Evolutionary conservation across 1,140 invertebrate species (phyloP), one percentile per base, ranked within the genome.

Genomic region (Steinernema khuongi): DNA sequence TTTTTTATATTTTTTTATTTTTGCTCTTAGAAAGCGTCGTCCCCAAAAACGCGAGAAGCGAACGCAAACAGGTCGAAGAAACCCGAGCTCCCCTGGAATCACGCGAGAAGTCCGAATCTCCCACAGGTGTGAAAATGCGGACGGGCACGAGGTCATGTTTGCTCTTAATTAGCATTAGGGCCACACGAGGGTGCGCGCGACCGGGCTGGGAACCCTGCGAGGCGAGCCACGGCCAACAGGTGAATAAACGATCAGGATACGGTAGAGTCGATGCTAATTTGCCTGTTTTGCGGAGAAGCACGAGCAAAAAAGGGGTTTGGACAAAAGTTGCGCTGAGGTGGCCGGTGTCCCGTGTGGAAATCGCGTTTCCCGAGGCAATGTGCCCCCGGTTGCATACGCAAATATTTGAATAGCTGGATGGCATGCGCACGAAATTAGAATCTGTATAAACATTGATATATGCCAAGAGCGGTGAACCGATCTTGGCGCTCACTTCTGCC

Each of bases 371-470:
- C 50, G 50, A 60, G 50, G 50, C 50, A 60, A 60, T 60, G 14
- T 60, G 50, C 50, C 50, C 50, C 50, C 50, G 50, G 50, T 60
- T 60, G 50, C 50, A 60, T 60, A 60, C 50, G 50, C 50, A 60
- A 60, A 60, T 60, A 60, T 60, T 60, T 60, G 50, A 60, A 60
- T 60, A 60, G 50, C 50, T 60, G 50, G 50, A 60, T 60, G 50
- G 50, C 50, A 60, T 60, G 50, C 50, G 50, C 50, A 60, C 50
- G 50, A 60, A 60, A 60, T 60, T 60, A 60, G 50, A 60, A 60
- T 60, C 50, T 60, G 50, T 60, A 60, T 60, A 60, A 60, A 60
- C 50, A 60, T 60, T 60, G 50, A 60, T 60, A 60, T 60, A 60
- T 60, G 50, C 50, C 50, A 60, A 60, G 50, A 60, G 50, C 50